Evolutionary conservation across 2,797 vertebrate genomes (phyloP).

Genomic region (Oreochromis grahami): DNA sequence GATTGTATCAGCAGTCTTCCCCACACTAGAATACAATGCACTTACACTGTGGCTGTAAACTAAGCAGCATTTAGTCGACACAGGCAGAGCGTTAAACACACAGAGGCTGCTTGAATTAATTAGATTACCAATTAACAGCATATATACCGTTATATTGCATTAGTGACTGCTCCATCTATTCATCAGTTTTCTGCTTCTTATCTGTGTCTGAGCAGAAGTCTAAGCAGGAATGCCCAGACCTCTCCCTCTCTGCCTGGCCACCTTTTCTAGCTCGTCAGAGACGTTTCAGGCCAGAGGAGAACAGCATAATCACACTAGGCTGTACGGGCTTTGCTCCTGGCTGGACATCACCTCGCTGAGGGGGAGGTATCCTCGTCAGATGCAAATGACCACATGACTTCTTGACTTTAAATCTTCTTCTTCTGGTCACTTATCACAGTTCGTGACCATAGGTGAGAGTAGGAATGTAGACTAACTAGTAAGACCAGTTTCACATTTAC

Average conservation of each 20-base stretch:
- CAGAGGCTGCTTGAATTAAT: neutral
- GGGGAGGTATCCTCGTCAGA: neutral
- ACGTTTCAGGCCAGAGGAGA: neutral
- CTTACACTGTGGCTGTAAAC: neutral
- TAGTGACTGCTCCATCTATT: neutral
- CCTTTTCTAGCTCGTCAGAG: neutral
- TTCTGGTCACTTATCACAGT: neutral
- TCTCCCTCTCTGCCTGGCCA: fast-evolving
- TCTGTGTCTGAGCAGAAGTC: neutral
- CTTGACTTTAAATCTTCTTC: neutral
- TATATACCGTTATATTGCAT: fast-evolving
- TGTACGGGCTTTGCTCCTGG: neutral
- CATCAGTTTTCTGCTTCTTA: neutral
- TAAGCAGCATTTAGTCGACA: neutral
- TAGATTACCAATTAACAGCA: neutral
- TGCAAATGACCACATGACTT: neutral
- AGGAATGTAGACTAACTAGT: neutral
- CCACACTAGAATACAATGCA: neutral
- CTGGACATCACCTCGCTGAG: neutral
- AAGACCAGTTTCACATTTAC: neutral
- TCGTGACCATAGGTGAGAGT: neutral
- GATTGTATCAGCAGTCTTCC: neutral
- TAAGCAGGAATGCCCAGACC: neutral
- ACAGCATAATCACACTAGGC: neutral
- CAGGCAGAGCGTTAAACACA: neutral